Base-by-base conservation (phyloP, 2,888 invertebrate genomes). In the Scaptomyza flava region DNA sequence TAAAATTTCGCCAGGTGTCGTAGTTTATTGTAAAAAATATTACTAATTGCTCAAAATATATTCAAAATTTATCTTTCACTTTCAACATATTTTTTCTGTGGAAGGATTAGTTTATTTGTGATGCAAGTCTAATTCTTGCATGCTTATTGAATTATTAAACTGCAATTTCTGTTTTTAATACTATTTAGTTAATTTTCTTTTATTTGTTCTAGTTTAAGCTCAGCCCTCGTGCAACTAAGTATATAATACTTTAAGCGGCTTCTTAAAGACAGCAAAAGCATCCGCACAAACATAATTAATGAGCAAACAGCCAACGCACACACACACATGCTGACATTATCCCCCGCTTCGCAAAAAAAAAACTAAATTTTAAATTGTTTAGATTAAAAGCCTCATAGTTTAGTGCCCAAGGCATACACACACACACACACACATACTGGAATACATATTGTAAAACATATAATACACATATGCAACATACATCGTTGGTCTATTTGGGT, bases 331-430 rank as follows among this genome's bases (percentile, higher is more conserved):
- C 30, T 48, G 47, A 46, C 42, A 53, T 46, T 41, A 23, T 41
- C 33, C 50, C 17, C 33, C 45, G 20, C 41, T 30, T 38, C 34
- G n/a, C 14, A 41, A 47, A 72, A 41, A 47, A 72, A 66, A 83
- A 83, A 83, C 81, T 81, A 87, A 30, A 82, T 82, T 82, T 85
- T 87, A 87, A 84, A 87, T 87, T 80, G 85, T 78, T 65, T 68
- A 77, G 87, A 87, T 84, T 87, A 84, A 87, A 69, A 73, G 77
- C 61, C 72, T 79, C 71, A 72, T 86, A 83, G 87, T 82, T 86
- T 86, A 71, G 68, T 47, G 68, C 65, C 41, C 60, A 47, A 38
- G 53, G 43, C 38, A 66, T 43, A 53, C 23, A 48, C 33, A 30
- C 23, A 23, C 5, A 43, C n/a, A 43, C 4, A 23, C 38, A 41